phyloP scores from a whole-genome alignment of 2,797 vertebrate genomes.

The Diceros bicornis region DNA sequence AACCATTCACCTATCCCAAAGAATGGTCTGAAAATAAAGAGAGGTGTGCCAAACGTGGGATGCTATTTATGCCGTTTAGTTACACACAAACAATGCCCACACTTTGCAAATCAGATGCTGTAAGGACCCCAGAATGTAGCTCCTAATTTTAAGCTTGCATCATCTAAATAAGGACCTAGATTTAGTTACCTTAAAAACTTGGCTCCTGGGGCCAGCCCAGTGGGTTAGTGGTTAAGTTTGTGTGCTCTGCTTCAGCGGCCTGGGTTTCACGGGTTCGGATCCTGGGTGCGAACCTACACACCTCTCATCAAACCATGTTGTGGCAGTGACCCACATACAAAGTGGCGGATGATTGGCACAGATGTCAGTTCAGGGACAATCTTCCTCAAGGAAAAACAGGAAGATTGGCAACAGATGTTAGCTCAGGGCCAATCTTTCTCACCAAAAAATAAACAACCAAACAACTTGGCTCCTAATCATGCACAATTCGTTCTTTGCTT shows the following conservation, averaged over 20 bases:
- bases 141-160: neutral
- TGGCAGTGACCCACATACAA: too few relatives aligned
- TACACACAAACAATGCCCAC: neutral
- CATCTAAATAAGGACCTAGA: neutral
- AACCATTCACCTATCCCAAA: neutral
- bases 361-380: too few relatives aligned
- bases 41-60: neutral
- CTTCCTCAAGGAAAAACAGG: too few relatives aligned
- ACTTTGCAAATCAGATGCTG: neutral
- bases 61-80: neutral
- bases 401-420: too few relatives aligned
- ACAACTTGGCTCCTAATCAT: neutral
- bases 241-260: too few relatives aligned
- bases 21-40: neutral
- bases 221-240: too few relatives aligned
- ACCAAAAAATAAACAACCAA: too few relatives aligned
- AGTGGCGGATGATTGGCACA: too few relatives aligned
- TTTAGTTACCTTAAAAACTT: neutral
- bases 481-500: neutral
- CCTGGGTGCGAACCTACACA: too few relatives aligned
- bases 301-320: too few relatives aligned
- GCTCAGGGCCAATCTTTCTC: too few relatives aligned
- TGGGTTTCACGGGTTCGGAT: too few relatives aligned
- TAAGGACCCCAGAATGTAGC: neutral
- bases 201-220: neutral